A percentile compares a stretch with the other conserved stretches of the same genome.
Evolutionary conservation across 1,140 invertebrate genomes (phyloP).

Genomic region (Tachypleus tridentatus): DNA sequence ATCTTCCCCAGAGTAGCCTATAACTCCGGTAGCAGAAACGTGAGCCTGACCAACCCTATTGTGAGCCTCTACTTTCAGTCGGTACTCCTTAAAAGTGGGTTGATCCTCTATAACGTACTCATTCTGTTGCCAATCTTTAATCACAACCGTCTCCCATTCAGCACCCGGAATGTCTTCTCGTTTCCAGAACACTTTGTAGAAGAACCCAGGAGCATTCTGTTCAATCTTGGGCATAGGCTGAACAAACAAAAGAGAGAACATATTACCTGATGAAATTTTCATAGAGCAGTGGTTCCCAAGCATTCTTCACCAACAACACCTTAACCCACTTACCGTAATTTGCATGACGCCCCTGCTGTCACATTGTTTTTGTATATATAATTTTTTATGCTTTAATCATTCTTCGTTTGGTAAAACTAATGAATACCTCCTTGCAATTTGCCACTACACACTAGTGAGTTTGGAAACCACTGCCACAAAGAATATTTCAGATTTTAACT

Average conservation of each 20-base stretch:
- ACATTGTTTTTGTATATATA: too few species aligned
- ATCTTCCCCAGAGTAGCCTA: conserved; percentile 92
- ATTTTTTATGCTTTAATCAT: too few species aligned
- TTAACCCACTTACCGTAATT: too few species aligned
- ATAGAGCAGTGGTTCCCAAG: background rate
- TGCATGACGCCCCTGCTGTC: too few species aligned
- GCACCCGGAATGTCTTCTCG: conserved; percentile 56
- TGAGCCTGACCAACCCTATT: conserved; percentile 82
- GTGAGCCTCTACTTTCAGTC: conserved; percentile 81
- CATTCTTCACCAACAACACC: too few species aligned
- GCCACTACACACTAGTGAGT: too few species aligned
- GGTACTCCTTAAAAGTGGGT: conserved; percentile 82
- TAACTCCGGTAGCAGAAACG: conserved; percentile 61
- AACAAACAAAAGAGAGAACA: conserved; percentile 21
- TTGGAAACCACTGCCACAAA: background rate
- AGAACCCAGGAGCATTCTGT: conserved; percentile 87
- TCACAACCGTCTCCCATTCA: conserved; percentile 55
- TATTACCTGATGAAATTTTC: background rate
- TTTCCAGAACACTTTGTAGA: conserved; percentile 79
- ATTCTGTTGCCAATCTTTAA: conserved; percentile 59
- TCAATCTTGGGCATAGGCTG: conserved; percentile 89
- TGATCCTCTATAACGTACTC: conserved; percentile 58
- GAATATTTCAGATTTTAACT: too few species aligned
- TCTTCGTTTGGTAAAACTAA: too few species aligned
- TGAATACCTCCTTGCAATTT: too few species aligned